Percentiles rank a stretch among this genome's conserved stretches.
phyloP scores from a whole-genome alignment of 2,113 vertebrate species.

The Prochilodus magdalenae region DNA sequence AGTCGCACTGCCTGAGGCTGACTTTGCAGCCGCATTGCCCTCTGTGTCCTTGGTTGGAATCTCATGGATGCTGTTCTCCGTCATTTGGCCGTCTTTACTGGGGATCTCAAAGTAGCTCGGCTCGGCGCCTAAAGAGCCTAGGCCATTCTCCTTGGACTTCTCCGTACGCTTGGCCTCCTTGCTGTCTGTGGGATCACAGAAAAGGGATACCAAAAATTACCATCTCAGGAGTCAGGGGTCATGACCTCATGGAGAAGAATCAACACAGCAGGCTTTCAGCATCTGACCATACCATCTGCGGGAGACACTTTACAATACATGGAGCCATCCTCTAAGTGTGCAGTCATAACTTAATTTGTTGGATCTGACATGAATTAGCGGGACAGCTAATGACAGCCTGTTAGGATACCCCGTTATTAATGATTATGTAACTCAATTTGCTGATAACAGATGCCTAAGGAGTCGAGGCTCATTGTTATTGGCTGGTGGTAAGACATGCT shows the following conservation, averaged over 20 bases:
- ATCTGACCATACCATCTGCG: slow-evolving; percentile 39
- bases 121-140: slow-evolving; percentile 84
- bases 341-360: slow-evolving; percentile 2
- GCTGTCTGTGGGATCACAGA: slow-evolving; percentile 69
- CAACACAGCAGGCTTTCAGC: slow-evolving; percentile 36
- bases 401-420: slow-evolving; percentile 2
- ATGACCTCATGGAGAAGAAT: slow-evolving; percentile 23
- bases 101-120: slow-evolving; percentile 95
- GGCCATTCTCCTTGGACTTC: slow-evolving; percentile 83
- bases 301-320: neutral
- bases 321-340: neutral
- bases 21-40: slow-evolving; percentile 69
- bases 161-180: slow-evolving; percentile 85
- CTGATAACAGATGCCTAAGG: slow-evolving; percentile 53
- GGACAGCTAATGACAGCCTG: slow-evolving; percentile 46
- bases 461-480: neutral
- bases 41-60: slow-evolving; percentile 94
- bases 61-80: slow-evolving; percentile 89
- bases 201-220: slow-evolving; percentile 31
- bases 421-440: slow-evolving; percentile 55
- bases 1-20: slow-evolving; percentile 70
- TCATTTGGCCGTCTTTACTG: slow-evolving; percentile 89
- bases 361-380: slow-evolving; percentile 40
- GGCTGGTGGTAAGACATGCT: neutral
- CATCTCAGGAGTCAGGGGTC: slow-evolving; percentile 48